Conservation (phyloP, 2,888 invertebrate genomes). For the Luffia ferchaultella region DNA sequence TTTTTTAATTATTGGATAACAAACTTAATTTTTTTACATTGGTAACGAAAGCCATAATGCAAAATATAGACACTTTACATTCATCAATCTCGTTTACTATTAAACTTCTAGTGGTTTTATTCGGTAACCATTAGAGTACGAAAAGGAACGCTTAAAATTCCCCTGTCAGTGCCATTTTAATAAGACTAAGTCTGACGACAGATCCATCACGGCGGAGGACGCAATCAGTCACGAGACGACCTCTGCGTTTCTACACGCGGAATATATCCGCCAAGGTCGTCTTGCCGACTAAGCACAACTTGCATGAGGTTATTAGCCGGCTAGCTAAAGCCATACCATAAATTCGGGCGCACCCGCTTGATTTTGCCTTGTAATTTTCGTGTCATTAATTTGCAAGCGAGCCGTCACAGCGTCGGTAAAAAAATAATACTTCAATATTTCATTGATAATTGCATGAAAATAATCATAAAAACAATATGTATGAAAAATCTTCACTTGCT, state of each 20-base stretch:
- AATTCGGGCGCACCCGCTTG: slow-evolving; percentile 10
- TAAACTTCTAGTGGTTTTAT: too few species aligned
- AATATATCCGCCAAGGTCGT: slow-evolving; percentile 6
- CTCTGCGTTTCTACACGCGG: slow-evolving; percentile 9
- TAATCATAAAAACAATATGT: too few species aligned
- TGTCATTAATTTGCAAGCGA: slow-evolving; percentile 18
- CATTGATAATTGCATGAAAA: too few species aligned
- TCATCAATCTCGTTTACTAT: slow-evolving; percentile 6
- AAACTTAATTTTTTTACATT: too few species aligned
- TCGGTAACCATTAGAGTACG: neutral
- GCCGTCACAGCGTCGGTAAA: neutral
- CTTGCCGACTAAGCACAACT: slow-evolving; percentile 7
- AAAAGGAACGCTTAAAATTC: neutral
- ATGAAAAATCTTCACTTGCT: too few species aligned
- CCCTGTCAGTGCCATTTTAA: slow-evolving; percentile 20
- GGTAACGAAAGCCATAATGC: too few species aligned
- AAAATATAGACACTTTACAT: neutral
- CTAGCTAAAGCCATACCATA: slow-evolving; percentile 20
- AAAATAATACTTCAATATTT: too few species aligned
- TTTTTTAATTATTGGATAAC: too few species aligned
- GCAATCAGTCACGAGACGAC: slow-evolving; percentile 28
- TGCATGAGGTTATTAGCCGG: slow-evolving; percentile 28
- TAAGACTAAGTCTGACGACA: slow-evolving; percentile 22
- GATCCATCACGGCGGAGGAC: slow-evolving; percentile 30
- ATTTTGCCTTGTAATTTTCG: slow-evolving; percentile 26